Evolutionary conservation across 2,888 invertebrate genomes (phyloP).

Genomic region (Hemaris fuciformis): DNA sequence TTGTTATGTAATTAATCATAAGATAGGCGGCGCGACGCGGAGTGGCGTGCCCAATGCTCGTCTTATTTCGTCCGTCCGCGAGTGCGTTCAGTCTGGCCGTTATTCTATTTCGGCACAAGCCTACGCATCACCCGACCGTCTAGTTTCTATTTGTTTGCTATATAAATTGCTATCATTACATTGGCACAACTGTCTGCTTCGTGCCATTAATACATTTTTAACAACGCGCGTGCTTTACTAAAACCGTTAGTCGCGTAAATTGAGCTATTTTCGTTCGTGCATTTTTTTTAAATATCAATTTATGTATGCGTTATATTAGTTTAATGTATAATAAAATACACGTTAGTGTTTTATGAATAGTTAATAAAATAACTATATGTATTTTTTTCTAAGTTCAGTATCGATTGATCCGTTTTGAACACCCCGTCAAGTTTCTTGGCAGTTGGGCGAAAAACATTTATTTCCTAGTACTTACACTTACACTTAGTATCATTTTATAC

Average conservation of each 20-base stretch:
- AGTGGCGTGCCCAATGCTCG: not conserved
- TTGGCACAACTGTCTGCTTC: constrained; percentile 48
- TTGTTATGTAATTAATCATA: constrained; percentile 34
- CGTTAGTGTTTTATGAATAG: too few relatives aligned
- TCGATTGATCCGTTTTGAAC: too few relatives aligned
- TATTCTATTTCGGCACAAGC: constrained; percentile 57
- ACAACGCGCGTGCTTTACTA: constrained; percentile 24
- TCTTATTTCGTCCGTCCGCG: not conserved
- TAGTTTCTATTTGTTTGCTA: constrained; percentile 61
- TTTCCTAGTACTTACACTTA: too few relatives aligned
- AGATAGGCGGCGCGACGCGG: constrained; percentile 20
- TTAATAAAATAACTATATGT: too few relatives aligned
- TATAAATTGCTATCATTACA: constrained; percentile 57
- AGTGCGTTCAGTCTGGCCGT: constrained; percentile 40
- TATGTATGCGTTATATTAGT: not conserved
- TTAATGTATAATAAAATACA: too few relatives aligned
- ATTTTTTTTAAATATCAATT: not conserved
- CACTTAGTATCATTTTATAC: too few relatives aligned
- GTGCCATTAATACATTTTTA: constrained; percentile 41
- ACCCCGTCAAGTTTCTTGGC: too few relatives aligned
- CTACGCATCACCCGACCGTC: constrained; percentile 56
- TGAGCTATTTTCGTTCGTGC: not conserved
- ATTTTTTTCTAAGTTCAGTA: too few relatives aligned
- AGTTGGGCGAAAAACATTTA: too few relatives aligned
- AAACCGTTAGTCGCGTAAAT: not conserved